Percentiles rank a stretch among this genome's conserved stretches.
These are phyloP conservation scores for Protodeltote pygarga DNA, from an alignment of 2,888 invertebrate genomes.

Conservation along the genomic window DNA sequence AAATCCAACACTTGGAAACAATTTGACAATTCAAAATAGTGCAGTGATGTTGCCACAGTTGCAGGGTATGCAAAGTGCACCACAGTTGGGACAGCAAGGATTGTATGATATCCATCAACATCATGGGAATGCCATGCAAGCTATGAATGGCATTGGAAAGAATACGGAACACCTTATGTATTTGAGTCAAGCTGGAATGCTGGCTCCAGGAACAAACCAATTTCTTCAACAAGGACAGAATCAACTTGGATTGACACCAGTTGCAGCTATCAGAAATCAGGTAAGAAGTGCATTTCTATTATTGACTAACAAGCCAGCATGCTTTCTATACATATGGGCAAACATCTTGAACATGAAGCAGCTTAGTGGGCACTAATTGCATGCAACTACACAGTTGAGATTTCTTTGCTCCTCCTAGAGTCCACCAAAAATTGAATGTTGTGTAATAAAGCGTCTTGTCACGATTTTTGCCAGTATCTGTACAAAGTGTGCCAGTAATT, in stretches of 20 bases:
- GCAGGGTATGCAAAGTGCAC: slow-evolving; percentile 83
- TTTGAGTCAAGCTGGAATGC: slow-evolving; percentile 84
- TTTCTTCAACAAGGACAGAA: slow-evolving; percentile 89
- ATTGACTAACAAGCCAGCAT: background rate
- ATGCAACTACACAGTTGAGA: too few relatives aligned
- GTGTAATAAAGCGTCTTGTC: too few relatives aligned
- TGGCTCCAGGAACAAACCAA: slow-evolving; percentile 88
- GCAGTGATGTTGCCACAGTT: slow-evolving; percentile 83
- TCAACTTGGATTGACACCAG: slow-evolving; percentile 84
- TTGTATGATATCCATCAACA: slow-evolving; percentile 83
- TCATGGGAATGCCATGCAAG: slow-evolving; percentile 80
- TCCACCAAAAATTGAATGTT: too few relatives aligned
- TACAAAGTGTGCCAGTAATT: too few relatives aligned
- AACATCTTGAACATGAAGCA: background rate
- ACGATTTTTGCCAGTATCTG: too few relatives aligned
- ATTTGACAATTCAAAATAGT: slow-evolving; percentile 78
- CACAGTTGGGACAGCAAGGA: slow-evolving; percentile 83
- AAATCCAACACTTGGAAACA: slow-evolving; percentile 80
- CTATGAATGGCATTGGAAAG: slow-evolving; percentile 84
- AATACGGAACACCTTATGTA: slow-evolving; percentile 84
- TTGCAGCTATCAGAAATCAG: slow-evolving; percentile 82
- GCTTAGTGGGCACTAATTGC: too few relatives aligned
- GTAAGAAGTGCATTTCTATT: slow-evolving; percentile 59
- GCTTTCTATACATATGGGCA: slow-evolving; percentile 1
- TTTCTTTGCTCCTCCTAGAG: too few relatives aligned